A percentile compares a stretch with the other conserved stretches of the same genome.
Conservation (phyloP, 2,888 invertebrate species). For the Leptopilina myrica region DNA sequence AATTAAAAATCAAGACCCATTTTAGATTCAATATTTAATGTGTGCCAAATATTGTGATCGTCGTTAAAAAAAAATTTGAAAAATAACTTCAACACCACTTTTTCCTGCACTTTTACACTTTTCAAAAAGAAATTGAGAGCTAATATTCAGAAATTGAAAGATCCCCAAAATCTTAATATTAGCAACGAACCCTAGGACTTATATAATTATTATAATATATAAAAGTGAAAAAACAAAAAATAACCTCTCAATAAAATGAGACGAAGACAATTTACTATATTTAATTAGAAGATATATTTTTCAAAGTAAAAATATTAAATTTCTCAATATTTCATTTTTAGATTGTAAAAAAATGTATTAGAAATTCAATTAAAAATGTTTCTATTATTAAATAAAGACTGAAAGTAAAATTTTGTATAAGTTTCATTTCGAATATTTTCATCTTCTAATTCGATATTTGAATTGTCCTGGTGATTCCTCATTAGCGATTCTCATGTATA, state of each 20-base stretch:
- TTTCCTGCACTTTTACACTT: conserved; percentile 20
- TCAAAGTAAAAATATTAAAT: no score
- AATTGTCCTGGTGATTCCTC: not conserved
- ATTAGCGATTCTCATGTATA: no score
- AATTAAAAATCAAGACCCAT: conserved; percentile 5
- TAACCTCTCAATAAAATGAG: not conserved
- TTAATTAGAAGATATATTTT: no score
- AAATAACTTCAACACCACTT: conserved; percentile 11
- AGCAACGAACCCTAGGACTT: not conserved
- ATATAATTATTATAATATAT: not conserved
- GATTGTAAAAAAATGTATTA: not conserved
- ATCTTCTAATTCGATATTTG: not conserved
- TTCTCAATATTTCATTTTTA: no score
- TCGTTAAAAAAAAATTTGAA: conserved; percentile 31
- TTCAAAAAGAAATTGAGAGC: conserved; percentile 2
- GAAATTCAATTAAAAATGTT: not conserved
- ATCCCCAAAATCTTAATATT: conserved; percentile 24
- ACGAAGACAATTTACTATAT: not conserved
- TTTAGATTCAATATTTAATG: conserved; percentile 51
- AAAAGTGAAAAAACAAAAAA: not conserved
- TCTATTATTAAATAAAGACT: not conserved
- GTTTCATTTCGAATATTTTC: no score
- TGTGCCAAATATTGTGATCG: conserved; percentile 63
- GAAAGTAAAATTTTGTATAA: no score
- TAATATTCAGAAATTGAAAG: conserved; percentile 27